Evolutionary conservation across 1,140 invertebrate genomes (phyloP), one percentile per base, ranked within the genome.

Genomic region (Octopus sinensis): DNA sequence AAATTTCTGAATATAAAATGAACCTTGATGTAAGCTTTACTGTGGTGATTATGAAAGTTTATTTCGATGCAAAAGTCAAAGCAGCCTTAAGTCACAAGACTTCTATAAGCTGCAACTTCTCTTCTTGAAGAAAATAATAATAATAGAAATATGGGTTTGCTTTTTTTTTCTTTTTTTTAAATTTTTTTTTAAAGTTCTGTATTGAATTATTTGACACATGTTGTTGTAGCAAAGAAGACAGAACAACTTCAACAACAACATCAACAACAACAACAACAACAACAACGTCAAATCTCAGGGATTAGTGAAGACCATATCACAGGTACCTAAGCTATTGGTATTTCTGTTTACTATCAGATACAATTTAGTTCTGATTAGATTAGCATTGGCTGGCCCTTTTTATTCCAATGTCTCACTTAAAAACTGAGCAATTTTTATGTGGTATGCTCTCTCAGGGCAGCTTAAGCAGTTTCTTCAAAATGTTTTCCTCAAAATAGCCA

Each of bases 191-290:
- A n/a, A 73, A 73, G 68, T 73, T 13, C 13, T 73, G 68, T 73
- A 23, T 73, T 73, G 68, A 73, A 73, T 73, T n/a, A 73, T 73
- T 23, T 73, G 68, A 73, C 68, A 73, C 68, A 73, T 73, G 68
- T 73, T 73, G 68, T 73, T 73, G 68, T 73, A 73, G 68, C 68
- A 73, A 9, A 73, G 68, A 73, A 73, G 68, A 73, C 68, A 12
- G 68, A 73, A 73, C 68, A 9, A 73, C 68, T 73, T 5, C 68
- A 73, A 73, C 68, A 13, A n/a, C 68, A 73, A 73, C 68, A 9
- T n/a, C 68, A n/a, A 9, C 68, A 73, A 6, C 68, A 73, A n/a
- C 68, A 13, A n/a, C 68, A 73, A 73, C 68, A 9, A 73, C 68
- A 73, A 6, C 68, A 73, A n/a, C 68, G 68, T 73, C 68, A 73